Percentiles rank a stretch among this genome's conserved stretches.
Conservation (phyloP, 2,113 vertebrate genomes). For the Vidua chalybeata region DNA sequence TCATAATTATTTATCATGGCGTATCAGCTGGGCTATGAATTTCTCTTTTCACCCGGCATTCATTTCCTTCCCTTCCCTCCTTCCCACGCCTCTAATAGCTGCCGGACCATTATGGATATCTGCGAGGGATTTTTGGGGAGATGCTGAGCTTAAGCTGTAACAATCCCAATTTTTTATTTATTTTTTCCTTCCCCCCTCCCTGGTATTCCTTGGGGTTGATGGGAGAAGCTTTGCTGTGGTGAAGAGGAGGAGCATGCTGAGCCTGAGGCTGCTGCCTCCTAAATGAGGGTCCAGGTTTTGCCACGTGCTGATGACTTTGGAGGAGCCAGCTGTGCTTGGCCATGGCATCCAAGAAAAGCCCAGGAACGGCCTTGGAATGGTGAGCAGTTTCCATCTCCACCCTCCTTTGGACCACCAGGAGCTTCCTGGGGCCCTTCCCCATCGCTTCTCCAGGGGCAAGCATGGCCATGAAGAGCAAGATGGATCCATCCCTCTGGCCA, state of each 20-base stretch:
- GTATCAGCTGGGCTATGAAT: slow-evolving; percentile 81
- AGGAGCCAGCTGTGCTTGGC: neutral
- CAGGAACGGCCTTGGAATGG: neutral
- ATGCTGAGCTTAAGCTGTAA: slow-evolving; percentile 54
- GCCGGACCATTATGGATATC: slow-evolving; percentile 54
- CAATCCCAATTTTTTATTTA: slow-evolving; percentile 16
- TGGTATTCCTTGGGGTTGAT: neutral
- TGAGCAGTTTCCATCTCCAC: neutral
- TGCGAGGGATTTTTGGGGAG: slow-evolving; percentile 22
- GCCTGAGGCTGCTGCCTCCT: neutral
- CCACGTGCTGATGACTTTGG: neutral
- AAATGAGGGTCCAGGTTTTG: neutral
- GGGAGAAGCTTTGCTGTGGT: slow-evolving; percentile 14
- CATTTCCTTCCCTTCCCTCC: slow-evolving; percentile 62
- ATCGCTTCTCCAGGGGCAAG: neutral
- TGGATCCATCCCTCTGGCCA: neutral
- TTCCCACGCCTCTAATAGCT: slow-evolving; percentile 67
- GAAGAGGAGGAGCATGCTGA: neutral
- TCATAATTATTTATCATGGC: slow-evolving; percentile 88
- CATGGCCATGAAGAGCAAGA: neutral
- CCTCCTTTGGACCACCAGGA: neutral
- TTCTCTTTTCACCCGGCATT: slow-evolving; percentile 65
- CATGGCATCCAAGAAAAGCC: neutral
- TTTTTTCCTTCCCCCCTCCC: neutral
- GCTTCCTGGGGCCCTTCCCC: neutral